A percentile compares a stretch with the other conserved stretches of the same genome.
Conservation (phyloP, 2,888 invertebrate species). For the Eupeodes latifasciatus region DNA sequence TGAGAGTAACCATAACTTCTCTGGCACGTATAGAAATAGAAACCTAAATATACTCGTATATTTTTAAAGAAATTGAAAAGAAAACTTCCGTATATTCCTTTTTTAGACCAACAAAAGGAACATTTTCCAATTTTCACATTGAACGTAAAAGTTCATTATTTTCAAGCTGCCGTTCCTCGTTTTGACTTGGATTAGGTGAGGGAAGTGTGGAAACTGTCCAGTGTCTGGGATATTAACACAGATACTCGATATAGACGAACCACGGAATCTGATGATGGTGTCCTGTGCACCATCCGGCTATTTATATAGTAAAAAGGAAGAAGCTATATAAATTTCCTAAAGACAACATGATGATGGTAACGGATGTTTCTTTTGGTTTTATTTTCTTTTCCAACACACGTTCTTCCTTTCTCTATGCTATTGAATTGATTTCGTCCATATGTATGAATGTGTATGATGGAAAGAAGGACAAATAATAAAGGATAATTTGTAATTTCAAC, state of each 20-base stretch:
- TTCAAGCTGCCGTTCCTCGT: slow-evolving; percentile 16
- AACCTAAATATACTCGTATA: slow-evolving; percentile 11
- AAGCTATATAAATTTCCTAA: slow-evolving; percentile 38
- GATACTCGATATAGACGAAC: neutral
- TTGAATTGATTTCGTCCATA: slow-evolving; percentile 44
- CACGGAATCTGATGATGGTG: slow-evolving; percentile 4
- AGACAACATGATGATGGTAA: slow-evolving; percentile 30
- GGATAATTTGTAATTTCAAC: slow-evolving; percentile 34
- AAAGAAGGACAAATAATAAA: slow-evolving; percentile 16
- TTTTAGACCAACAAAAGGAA: slow-evolving; percentile 36
- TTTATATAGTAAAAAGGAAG: slow-evolving; percentile 31
- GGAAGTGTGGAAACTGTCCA: neutral
- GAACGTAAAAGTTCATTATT: slow-evolving; percentile 48
- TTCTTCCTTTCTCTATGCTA: neutral
- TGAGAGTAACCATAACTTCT: slow-evolving; percentile 36
- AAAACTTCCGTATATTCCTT: slow-evolving; percentile 38
- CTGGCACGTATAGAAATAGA: slow-evolving; percentile 31
- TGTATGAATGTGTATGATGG: no score
- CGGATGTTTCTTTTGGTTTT: slow-evolving; percentile 32
- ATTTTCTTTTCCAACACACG: slow-evolving; percentile 19
- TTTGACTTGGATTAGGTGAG: slow-evolving; percentile 1
- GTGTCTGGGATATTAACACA: neutral
- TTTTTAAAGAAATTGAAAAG: slow-evolving; percentile 65
- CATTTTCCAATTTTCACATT: slow-evolving; percentile 37
- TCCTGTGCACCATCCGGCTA: slow-evolving; percentile 10